Conservation (phyloP, 1,140 invertebrate genomes). For the Euborellia annulipes region DNA sequence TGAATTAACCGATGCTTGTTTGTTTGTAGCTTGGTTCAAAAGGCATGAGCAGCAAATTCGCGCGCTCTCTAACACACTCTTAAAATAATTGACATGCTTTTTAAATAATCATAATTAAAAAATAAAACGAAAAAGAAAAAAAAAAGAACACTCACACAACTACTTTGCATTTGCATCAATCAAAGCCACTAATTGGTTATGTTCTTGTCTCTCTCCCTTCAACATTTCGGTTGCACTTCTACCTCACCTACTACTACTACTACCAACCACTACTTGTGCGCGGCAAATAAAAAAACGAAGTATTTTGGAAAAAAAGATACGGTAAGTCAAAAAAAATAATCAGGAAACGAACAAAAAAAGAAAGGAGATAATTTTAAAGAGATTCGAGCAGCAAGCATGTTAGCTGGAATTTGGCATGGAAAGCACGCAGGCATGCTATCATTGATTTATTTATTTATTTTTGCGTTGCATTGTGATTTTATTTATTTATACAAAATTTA, state of each 20-base stretch:
- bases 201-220: conserved; percentile 4
- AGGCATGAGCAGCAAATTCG: not conserved
- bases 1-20: no score
- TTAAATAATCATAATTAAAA: no score
- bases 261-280: no score
- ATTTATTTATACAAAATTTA: not conserved
- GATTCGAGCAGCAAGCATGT: not conserved
- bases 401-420: not conserved
- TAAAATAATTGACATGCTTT: not conserved
- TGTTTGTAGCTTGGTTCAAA: no score
- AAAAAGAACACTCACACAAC: no score
- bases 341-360: not conserved
- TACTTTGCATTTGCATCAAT: conserved; percentile 9
- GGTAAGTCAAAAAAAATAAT: conserved; percentile 36
- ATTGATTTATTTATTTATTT: not conserved
- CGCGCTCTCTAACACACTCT: not conserved
- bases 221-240: conserved; percentile 15
- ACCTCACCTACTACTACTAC: no score
- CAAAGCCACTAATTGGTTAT: conserved; percentile 26
- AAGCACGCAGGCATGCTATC: not conserved
- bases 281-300: no score
- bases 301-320: conserved; percentile 63
- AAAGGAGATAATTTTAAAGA: not conserved
- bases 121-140: no score
- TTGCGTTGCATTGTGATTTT: not conserved